Evolutionary conservation across 2,888 invertebrate species (phyloP).

Genomic region (Sepiola atlantica): DNA sequence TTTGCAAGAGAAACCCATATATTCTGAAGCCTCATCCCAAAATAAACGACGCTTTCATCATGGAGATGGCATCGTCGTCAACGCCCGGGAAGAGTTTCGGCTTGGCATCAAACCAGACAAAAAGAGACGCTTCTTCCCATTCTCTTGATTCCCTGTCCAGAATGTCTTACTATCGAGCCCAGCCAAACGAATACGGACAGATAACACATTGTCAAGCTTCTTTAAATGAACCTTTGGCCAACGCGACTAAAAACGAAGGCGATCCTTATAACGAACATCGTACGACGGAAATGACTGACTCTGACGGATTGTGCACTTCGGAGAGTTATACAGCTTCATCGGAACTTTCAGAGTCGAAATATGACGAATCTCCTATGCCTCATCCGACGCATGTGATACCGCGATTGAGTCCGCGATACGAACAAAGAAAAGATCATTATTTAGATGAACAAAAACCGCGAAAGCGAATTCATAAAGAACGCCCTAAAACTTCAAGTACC

Average conservation of each 20-base stretch:
- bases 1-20: neutral
- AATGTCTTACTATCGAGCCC: neutral
- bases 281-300: neutral
- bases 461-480: neutral
- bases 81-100: neutral
- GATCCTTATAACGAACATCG: neutral
- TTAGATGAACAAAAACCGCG: neutral
- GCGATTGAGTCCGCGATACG: neutral
- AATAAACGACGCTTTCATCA: neutral
- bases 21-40: neutral
- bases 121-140: neutral
- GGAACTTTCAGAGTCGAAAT: constrained; percentile 32
- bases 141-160: neutral
- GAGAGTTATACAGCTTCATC: neutral
- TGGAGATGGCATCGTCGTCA: neutral
- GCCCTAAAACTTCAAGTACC: neutral
- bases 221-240: neutral
- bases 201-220: neutral
- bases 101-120: neutral
- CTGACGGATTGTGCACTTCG: neutral
- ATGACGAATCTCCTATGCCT: neutral
- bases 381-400: neutral
- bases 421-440: neutral
- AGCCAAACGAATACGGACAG: neutral
- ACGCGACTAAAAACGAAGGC: neutral